These are phyloP conservation scores for Yponomeuta plumbellus DNA, from an alignment of 2,888 invertebrate species.

Conservation along the genomic window DNA sequence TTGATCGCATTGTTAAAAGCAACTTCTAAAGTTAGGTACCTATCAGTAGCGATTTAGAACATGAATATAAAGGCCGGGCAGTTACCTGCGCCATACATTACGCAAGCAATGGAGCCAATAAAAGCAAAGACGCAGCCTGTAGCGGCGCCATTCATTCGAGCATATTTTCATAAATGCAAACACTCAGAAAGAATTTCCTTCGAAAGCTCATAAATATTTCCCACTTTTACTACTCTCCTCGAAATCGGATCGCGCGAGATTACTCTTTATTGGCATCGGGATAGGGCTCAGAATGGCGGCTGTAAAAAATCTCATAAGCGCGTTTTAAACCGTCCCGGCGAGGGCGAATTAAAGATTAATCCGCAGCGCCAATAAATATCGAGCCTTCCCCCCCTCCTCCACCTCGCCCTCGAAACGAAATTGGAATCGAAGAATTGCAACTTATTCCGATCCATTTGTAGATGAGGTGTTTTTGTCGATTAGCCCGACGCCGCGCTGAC, in stretches of 20 bases:
- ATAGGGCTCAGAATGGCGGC: constrained; percentile 34
- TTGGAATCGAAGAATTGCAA: constrained; percentile 72
- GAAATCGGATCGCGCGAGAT: constrained; percentile 28
- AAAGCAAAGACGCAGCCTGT: constrained; percentile 26
- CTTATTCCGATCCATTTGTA: constrained; percentile 69
- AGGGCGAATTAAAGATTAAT: constrained; percentile 71
- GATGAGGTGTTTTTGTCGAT: constrained; percentile 66
- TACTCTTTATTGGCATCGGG: constrained; percentile 25
- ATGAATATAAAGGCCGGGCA: background rate
- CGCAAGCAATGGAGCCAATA: background rate
- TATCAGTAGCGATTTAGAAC: background rate
- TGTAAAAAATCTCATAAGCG: constrained; percentile 50
- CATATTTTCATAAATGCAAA: constrained; percentile 77
- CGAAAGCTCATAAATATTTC: constrained; percentile 75
- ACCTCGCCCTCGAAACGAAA: constrained; percentile 47
- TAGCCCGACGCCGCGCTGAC: constrained; percentile 36
- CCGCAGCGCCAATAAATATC: constrained; percentile 70
- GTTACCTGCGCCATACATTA: background rate
- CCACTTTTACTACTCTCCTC: constrained; percentile 65
- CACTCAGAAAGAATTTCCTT: constrained; percentile 74
- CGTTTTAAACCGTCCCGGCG: constrained; percentile 61
- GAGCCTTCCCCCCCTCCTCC: background rate
- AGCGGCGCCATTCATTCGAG: constrained; percentile 58
- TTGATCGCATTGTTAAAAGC: too few species aligned
- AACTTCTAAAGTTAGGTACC: too few species aligned